phyloP scores from a whole-genome alignment of 1,140 invertebrate species.

The Magallana gigas region DNA sequence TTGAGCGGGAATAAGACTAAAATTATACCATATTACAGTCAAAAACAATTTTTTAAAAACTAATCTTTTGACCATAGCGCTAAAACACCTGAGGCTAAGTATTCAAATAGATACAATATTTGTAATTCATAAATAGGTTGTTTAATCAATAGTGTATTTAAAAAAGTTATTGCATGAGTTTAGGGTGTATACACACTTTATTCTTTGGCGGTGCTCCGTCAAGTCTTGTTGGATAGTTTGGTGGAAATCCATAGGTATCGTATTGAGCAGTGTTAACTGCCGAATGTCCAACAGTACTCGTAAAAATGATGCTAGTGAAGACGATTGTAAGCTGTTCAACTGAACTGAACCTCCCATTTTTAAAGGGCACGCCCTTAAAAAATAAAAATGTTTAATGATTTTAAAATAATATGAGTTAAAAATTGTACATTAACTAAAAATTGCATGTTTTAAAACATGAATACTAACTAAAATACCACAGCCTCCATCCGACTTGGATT shows the following conservation, averaged over 20 bases:
- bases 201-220: slow-evolving; percentile 75
- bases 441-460: too few species aligned
- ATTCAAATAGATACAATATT: too few species aligned
- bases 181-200: slow-evolving; percentile 72
- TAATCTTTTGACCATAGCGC: too few species aligned
- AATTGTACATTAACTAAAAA: neutral
- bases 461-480: slow-evolving; percentile 57
- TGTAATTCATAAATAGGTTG: too few species aligned
- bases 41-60: too few species aligned
- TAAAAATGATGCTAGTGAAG: slow-evolving; percentile 76
- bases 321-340: slow-evolving; percentile 72
- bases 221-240: slow-evolving; percentile 79
- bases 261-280: slow-evolving; percentile 77
- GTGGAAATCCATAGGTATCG: slow-evolving; percentile 78
- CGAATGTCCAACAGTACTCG: slow-evolving; percentile 78
- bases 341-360: slow-evolving; percentile 67
- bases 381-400: neutral
- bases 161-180: too few species aligned
- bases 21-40: too few species aligned
- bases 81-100: neutral
- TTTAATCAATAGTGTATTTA: too few species aligned
- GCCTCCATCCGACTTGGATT: slow-evolving; percentile 51
- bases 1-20: too few species aligned
- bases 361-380: slow-evolving; percentile 56
- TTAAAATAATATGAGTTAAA: neutral